Evolutionary conservation across 2,888 invertebrate genomes (phyloP), one percentile per base, ranked within the genome.

Genomic region (Epinotia brunnichana): DNA sequence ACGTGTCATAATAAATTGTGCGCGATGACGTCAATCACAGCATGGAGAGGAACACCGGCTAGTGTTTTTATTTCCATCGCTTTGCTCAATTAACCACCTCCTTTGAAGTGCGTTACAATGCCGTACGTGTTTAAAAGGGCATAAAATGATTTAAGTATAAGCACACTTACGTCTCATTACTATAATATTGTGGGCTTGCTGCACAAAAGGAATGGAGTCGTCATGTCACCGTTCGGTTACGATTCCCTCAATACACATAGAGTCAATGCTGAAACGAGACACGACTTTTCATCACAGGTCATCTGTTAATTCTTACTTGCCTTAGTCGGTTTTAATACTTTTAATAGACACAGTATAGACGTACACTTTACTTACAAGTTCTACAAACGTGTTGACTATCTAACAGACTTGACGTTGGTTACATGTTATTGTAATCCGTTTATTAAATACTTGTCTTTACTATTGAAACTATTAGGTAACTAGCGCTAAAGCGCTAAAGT

Each of bases 71-170:
- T 80, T 77, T 77, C 70, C 77, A 82, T 79, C 79, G 84, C 82
- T 82, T 83, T 85, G 87, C 86, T 87, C 88, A 88, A 89, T 90
- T 89, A 87, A 87, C 84, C 82, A 79, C 72, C 79, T 75, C 83
- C 86, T 90, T 91, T 91, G 90, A 90, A 84, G 90, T 90, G 76
- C 80, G 77, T 35, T 56, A 39, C 41, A 17, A 11, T 56, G 17
- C 24, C 56, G 78, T 80, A 80, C 41, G 41, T 57, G 17, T 29
- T 59, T 4, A 29, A 68, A 68, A 68, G 29, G 53, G 21, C 29
- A 41, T 66, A 56, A 41, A 24, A 3, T 54, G 41, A 66, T 24
- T 66, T 15, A 15, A 41, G 21, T 53, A 15, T 9, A 21, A 41
- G 54, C 15, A 41, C 2, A 56, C 66, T 41, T 56, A 24, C 15